Percentiles rank a stretch among this genome's conserved stretches.
Conservation (phyloP, 1,140 invertebrate genomes). For the Polypedilum pembai region DNA sequence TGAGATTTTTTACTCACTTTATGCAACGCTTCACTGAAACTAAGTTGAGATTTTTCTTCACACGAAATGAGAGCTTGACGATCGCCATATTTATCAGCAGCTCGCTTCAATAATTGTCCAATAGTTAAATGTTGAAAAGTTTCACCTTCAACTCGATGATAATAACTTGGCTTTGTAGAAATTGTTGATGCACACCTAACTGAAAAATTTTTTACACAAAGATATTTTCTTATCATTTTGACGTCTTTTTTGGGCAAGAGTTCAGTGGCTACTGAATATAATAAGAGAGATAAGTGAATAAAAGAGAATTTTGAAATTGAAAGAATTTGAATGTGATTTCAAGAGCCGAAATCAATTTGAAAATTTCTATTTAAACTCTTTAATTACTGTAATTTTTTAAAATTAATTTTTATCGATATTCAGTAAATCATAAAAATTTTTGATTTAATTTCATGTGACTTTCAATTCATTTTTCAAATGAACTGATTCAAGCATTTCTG, state of each 20-base stretch:
- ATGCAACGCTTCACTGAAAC: conserved; percentile 54
- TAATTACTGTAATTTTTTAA: no score
- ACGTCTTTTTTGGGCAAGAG: background rate
- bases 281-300: background rate
- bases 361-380: no score
- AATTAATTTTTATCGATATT: no score
- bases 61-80: conserved; percentile 52
- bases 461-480: no score
- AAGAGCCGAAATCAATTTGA: no score
- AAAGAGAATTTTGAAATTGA: no score
- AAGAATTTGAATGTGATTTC: no score
- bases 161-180: background rate
- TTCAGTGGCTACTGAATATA: background rate
- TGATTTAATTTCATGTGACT: no score
- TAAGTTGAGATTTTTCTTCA: conserved; percentile 53
- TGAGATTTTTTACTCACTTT: conserved; percentile 45
- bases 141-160: conserved; percentile 43
- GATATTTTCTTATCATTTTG: background rate
- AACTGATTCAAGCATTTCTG: no score
- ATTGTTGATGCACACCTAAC: background rate
- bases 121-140: conserved; percentile 53
- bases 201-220: background rate
- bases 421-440: no score
- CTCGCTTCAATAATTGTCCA: conserved; percentile 52
- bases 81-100: conserved; percentile 50